A percentile compares a stretch with the other conserved stretches of the same genome.
Evolutionary conservation across 2,888 invertebrate genomes (phyloP).

Genomic region (Xanthia togata): DNA sequence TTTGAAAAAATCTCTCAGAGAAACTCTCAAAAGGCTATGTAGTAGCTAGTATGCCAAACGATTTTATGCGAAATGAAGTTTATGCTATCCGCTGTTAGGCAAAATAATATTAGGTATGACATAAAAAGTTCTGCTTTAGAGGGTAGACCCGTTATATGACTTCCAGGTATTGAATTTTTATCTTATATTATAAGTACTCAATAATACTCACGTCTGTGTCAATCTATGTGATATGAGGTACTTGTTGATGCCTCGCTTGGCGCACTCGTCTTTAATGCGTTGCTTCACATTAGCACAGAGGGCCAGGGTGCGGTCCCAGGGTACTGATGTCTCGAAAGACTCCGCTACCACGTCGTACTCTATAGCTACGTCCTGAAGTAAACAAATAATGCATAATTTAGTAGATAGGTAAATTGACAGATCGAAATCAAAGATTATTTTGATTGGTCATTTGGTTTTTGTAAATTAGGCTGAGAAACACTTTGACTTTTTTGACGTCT

Average conservation of each 20-base stretch:
- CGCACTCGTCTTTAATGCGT: conserved; percentile 92
- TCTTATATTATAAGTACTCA: no score
- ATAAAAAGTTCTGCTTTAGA: no score
- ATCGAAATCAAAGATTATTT: neutral
- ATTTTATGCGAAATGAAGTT: no score
- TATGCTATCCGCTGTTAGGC: no score
- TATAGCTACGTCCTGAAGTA: conserved; percentile 95
- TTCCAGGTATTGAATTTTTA: neutral
- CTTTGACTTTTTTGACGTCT: neutral
- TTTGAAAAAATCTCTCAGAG: no score
- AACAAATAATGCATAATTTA: neutral
- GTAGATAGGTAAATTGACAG: neutral
- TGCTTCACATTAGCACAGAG: conserved; percentile 97
- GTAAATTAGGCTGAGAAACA: no score
- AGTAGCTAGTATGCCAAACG: no score
- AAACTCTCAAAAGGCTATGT: no score
- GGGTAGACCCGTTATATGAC: no score
- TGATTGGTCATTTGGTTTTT: neutral
- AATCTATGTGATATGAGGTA: conserved; percentile 95
- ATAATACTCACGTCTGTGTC: conserved; percentile 96
- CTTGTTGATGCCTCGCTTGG: conserved; percentile 89
- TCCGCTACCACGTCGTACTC: conserved; percentile 97
- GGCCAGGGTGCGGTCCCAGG: conserved; percentile 96
- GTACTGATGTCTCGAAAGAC: conserved; percentile 99
- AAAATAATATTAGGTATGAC: no score